Evolutionary conservation across 2,888 invertebrate genomes (phyloP).

Genomic region (Pomacea canaliculata): DNA sequence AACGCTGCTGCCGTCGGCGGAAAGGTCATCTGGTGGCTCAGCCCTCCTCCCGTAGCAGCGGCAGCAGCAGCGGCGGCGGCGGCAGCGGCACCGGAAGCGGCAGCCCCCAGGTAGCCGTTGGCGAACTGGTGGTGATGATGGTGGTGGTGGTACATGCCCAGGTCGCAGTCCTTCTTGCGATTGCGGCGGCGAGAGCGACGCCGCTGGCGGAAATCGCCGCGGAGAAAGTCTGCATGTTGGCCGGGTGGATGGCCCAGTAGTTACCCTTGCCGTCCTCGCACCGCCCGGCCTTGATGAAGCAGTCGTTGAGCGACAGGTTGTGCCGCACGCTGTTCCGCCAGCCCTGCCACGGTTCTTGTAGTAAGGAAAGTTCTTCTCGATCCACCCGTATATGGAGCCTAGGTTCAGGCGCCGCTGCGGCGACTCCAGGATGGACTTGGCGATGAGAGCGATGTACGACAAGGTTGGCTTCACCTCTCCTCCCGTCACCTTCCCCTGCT

Average conservation of each 20-base stretch:
- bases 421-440: conserved; percentile 65
- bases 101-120: conserved; percentile 49
- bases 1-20: conserved; percentile 46
- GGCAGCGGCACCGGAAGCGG: conserved; percentile 22
- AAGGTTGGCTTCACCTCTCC: conserved; percentile 61
- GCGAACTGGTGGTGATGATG: conserved; percentile 51
- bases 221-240: conserved; percentile 63
- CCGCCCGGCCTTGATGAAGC: conserved; percentile 64
- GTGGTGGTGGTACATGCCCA: conserved; percentile 55
- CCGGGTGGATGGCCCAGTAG: conserved; percentile 67
- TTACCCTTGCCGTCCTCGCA: conserved; percentile 66
- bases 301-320: conserved; percentile 67
- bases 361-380: conserved; percentile 65
- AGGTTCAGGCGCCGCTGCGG: conserved; percentile 62
- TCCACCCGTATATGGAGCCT: conserved; percentile 68
- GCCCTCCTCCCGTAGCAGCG: background rate
- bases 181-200: conserved; percentile 57
- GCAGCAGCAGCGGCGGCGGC: conserved; percentile 41
- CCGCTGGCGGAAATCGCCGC: conserved; percentile 65
- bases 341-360: conserved; percentile 63
- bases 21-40: conserved; percentile 38
- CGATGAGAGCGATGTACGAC: conserved; percentile 68
- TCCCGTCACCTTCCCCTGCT: conserved; percentile 37
- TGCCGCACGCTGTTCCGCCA: conserved; percentile 68
- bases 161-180: conserved; percentile 59